Base-by-base conservation (phyloP, 2,797 vertebrate genomes). In the Apodemus agrarius region DNA sequence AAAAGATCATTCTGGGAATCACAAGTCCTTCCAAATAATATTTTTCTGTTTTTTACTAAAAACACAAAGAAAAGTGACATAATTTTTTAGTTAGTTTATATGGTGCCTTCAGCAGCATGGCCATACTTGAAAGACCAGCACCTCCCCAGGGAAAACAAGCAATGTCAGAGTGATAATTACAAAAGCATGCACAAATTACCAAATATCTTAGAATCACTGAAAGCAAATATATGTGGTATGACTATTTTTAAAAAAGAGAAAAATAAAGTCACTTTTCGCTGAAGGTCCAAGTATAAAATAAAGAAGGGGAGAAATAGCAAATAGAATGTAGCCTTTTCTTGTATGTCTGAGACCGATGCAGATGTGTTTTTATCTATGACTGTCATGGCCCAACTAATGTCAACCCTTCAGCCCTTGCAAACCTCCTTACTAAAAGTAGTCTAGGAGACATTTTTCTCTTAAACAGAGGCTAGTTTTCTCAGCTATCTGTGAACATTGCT, bases 181-280 rank as follows among this genome's bases (percentile, higher is more conserved):
- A 91, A 90, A 95, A 52, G 83, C 90, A 93, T 74, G 57, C 24
- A 89, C 24, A 95, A 67, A 87, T 40, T 92, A 37, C 10, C 59
- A 94, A 95, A 54, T 8, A 3, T 19, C 21, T 94, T 82, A 14
- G 91, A 91, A 80, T 19, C 61, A 24, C 16, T 88, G 3, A 76
- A 96, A 96, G 80, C 17, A 94, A 97, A 90, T 85, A 69, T 17
- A 85, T 83, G 26, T 93, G 34, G 89, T 4, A 81, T 22, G 21
- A 3, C 10, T 96, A 82, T 90, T 95, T 96, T 96, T 76, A 76
- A 74, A 61, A 82, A 81, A 65, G 26, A 83, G 34, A 72, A 90
- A 87, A 89, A 86, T 5, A 16, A 81, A 96, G 90, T 54, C 29
- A 87, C 9, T 78, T 7, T 85, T 54, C 52, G 9, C 16, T 49